Base-by-base conservation (phyloP, 2,113 vertebrate genomes). In the Odontophorus gujanensis region DNA sequence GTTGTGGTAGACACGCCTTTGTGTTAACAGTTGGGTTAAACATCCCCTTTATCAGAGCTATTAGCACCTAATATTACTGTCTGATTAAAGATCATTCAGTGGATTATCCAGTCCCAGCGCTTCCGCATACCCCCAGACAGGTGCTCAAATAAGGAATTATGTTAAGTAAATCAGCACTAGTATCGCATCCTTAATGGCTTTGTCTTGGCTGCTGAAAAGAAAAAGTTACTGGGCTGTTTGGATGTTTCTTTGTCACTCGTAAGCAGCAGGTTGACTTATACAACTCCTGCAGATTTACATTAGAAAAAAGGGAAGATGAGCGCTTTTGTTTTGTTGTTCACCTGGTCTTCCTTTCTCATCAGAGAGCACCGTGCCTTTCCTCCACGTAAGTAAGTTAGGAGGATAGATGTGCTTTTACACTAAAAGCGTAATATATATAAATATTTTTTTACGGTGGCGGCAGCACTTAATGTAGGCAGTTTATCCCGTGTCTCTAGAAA, bases 1-100 rank as follows among this genome's bases (percentile, higher is more conserved):
- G 15, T 62, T 62, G 51, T 85, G 74, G 55, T 76, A 91, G 90
- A 58, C 84, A 91, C 1, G 6, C 86, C 86, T 96, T 84, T 96
- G 57, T 95, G 68, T 79, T 96, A 94, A 68, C 67, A 92, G 62
- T 88, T 92, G 77, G 50, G 81, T 87, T 96, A 95, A 95, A 91
- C 61, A 90, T 51, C 45, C 50, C 67, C 58, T 92, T 93, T 92
- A 93, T 90, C 92, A 51, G 74, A 69, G 82, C 89, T 87, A 95
- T 97, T 96, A 93, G 76, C 87, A 91, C 88, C 90, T 93, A 87
- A 91, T 96, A 94, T 95, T 94, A 36, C 51, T 74, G 76, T 71
- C 91, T 96, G 96, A 96, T 95, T 95, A 94, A 89, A 87, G 92
- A 96, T 95, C 58, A 76, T 89, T 89, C 78, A 1, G 65, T 14